These are phyloP conservation scores for Hemibates koningsi DNA, from an alignment of 2,113 vertebrate genomes.

Conservation along the genomic window DNA sequence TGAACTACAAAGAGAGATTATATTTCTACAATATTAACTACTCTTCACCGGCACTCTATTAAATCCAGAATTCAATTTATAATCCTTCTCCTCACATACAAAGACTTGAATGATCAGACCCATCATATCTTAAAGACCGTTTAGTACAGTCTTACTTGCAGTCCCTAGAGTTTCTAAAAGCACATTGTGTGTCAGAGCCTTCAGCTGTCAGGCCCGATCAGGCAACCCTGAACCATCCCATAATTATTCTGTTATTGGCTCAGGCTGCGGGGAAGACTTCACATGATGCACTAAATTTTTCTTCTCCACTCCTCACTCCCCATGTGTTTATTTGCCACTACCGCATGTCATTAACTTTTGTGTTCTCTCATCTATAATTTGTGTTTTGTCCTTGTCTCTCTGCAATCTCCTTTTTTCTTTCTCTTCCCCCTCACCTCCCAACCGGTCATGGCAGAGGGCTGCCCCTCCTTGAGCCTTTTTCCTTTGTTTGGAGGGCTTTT, in stretches of 20 bases:
- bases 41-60: neutral
- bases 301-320: neutral
- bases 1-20: neutral
- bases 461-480: neutral
- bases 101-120: neutral
- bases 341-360: neutral
- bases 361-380: neutral
- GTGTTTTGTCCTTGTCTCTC: neutral
- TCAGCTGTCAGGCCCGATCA: neutral
- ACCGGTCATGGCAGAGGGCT: accelerated
- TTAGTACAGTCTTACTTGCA: neutral
- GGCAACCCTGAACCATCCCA: neutral
- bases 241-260: neutral
- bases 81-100: neutral
- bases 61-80: neutral
- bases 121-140: neutral
- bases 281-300: neutral
- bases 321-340: neutral
- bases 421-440: neutral
- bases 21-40: neutral
- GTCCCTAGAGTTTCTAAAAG: neutral
- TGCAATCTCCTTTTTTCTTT: neutral
- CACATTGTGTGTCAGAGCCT: neutral
- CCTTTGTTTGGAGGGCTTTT: neutral
- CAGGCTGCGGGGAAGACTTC: neutral